Percentiles rank a stretch among this genome's conserved stretches.
Conservation (phyloP, 2,113 vertebrate genomes). For the Misgurnus mizolepis region DNA sequence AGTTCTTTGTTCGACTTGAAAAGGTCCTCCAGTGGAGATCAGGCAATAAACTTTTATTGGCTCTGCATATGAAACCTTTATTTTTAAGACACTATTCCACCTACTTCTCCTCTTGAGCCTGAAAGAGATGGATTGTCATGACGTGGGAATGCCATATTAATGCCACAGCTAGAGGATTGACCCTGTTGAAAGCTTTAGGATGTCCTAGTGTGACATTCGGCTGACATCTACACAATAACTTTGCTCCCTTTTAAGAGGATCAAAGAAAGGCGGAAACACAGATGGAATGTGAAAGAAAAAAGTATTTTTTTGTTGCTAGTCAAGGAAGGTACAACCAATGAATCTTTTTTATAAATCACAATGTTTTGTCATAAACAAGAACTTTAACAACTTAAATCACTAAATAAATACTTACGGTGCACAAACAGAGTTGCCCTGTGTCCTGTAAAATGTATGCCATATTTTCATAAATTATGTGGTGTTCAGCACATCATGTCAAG, state of each 20-base stretch:
- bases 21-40: not conserved
- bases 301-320: not conserved
- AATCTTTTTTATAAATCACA: too few species aligned
- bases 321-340: too few species aligned
- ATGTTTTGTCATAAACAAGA: too few species aligned
- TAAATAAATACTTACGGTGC: too few species aligned
- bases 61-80: not conserved
- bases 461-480: too few species aligned
- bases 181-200: conserved; percentile 22
- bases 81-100: conserved; percentile 3
- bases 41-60: not conserved
- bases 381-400: too few species aligned
- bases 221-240: conserved; percentile 32
- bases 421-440: too few species aligned
- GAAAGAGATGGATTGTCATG: conserved; percentile 21
- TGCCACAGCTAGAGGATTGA: conserved; percentile 1
- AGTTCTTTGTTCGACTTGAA: not conserved
- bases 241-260: conserved; percentile 26
- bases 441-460: too few species aligned
- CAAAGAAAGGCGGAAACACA: conserved; percentile 12
- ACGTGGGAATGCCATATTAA: conserved; percentile 6
- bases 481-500: too few species aligned
- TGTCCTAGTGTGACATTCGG: conserved; percentile 22
- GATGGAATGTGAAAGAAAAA: not conserved
- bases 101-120: not conserved